These are phyloP conservation scores for Blomia tropicalis DNA, from an alignment of 2,888 invertebrate species.

Conservation along the genomic window DNA sequence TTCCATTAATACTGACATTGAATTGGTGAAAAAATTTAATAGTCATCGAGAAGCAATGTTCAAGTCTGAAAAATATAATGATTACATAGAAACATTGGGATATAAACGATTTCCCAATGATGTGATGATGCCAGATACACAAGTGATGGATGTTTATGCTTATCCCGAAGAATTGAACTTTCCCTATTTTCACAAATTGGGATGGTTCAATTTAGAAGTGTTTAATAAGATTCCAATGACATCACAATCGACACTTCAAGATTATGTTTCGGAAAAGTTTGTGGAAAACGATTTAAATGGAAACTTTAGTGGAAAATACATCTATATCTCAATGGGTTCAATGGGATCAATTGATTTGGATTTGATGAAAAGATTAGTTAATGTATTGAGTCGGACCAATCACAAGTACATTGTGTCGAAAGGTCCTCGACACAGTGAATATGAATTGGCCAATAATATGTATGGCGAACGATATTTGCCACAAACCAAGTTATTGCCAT, in stretches of 20 bases:
- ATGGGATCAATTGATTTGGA: too few species aligned
- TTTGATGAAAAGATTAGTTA: conserved; percentile 13
- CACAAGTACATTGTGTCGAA: conserved; percentile 16
- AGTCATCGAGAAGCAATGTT: not conserved
- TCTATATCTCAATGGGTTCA: not conserved
- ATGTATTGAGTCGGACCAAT: not conserved
- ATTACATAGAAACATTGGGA: not conserved
- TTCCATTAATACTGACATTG: not conserved
- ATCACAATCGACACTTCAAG: not conserved
- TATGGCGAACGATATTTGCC: conserved; percentile 20
- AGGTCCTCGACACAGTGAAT: not conserved
- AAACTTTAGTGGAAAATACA: not conserved
- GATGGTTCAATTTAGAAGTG: not conserved
- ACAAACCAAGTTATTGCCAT: not conserved
- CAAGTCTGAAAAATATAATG: not conserved
- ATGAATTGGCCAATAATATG: conserved; percentile 20
- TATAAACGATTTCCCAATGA: not conserved
- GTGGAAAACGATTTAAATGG: not conserved
- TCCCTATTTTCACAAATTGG: not conserved
- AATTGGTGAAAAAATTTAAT: not conserved
- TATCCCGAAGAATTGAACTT: not conserved
- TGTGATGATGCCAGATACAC: not conserved
- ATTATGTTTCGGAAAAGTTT: not conserved
- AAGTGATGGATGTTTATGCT: not conserved
- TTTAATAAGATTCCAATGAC: not conserved